Evolutionary conservation across 2,113 vertebrate species (phyloP).

Genomic region (Pseudopodoces humilis): DNA sequence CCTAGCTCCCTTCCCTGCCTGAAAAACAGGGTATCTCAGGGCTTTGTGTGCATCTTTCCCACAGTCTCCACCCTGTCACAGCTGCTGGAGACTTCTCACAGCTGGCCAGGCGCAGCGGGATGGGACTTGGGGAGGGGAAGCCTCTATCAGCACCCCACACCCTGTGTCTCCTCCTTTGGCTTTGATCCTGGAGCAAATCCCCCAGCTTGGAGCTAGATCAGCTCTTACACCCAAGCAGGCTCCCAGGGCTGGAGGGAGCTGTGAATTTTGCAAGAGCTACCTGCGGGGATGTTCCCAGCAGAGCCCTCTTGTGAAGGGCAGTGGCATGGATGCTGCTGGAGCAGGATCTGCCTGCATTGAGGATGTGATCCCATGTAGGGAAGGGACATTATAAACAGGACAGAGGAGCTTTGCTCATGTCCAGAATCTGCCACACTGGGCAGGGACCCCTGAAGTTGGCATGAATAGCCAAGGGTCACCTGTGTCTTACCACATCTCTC

Average conservation of each 20-base stretch:
- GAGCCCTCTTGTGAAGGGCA: not conserved
- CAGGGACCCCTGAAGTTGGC: not conserved
- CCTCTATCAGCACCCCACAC: not conserved
- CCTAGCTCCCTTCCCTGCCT: not conserved
- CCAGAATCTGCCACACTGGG: not conserved
- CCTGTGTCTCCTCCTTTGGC: conserved; percentile 40
- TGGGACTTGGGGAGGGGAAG: not conserved
- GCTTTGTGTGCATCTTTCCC: not conserved
- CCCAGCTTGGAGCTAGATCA: not conserved
- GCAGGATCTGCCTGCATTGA: not conserved
- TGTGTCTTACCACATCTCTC: not conserved
- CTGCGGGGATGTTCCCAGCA: accelerated
- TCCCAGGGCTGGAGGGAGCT: not conserved
- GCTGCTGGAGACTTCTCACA: not conserved
- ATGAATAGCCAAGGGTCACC: accelerated
- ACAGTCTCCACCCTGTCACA: not conserved
- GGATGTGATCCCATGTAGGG: not conserved
- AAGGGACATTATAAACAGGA: not conserved
- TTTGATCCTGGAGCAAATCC: conserved; percentile 26
- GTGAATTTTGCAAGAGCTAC: not conserved
- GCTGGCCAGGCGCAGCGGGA: not conserved
- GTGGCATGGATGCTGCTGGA: not conserved
- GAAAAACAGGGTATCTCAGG: not conserved
- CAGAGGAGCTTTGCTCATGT: not conserved
- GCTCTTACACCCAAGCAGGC: accelerated